phyloP scores from a whole-genome alignment of 2,888 invertebrate species.

The Polia nebulosa region DNA sequence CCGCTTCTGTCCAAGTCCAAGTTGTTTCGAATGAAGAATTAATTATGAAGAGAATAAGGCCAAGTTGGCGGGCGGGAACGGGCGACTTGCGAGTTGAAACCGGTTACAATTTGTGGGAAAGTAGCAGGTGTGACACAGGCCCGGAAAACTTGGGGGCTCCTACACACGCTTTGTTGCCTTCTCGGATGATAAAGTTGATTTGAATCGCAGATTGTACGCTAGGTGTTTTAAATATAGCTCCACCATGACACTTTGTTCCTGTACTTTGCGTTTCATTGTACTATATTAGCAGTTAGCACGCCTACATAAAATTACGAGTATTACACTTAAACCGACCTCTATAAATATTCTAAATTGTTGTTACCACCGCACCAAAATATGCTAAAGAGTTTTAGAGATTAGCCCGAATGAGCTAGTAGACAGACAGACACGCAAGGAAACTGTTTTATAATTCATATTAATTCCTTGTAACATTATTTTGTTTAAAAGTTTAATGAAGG shows the following conservation, averaged over 20 bases:
- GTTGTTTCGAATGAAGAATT: constrained; percentile 90
- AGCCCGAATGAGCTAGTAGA: constrained; percentile 22
- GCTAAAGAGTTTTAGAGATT: constrained; percentile 49
- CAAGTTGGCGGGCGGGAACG: constrained; percentile 80
- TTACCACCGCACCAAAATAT: constrained; percentile 30
- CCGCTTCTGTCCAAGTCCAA: constrained; percentile 86
- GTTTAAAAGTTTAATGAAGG: constrained; percentile 38
- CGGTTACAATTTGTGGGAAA: constrained; percentile 90
- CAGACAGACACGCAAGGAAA: constrained; percentile 31
- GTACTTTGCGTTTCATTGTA: constrained; percentile 55
- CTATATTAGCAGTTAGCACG: constrained; percentile 55
- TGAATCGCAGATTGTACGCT: constrained; percentile 87
- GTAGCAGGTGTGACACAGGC: constrained; percentile 86
- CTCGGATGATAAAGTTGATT: constrained; percentile 89
- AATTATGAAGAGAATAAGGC: constrained; percentile 89
- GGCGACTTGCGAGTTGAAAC: constrained; percentile 84
- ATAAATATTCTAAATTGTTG: constrained; percentile 49
- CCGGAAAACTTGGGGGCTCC: constrained; percentile 82
- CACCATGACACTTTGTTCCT: constrained; percentile 53
- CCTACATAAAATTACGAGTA: constrained; percentile 44
- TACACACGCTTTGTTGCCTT: constrained; percentile 89
- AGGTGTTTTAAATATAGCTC: constrained; percentile 77
- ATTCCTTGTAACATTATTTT: constrained; percentile 33
- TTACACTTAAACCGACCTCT: constrained; percentile 41
- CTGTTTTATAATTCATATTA: constrained; percentile 38